These are phyloP conservation scores for Caloenas nicobarica DNA, from an alignment of 2,113 vertebrate species.

Conservation along the genomic window DNA sequence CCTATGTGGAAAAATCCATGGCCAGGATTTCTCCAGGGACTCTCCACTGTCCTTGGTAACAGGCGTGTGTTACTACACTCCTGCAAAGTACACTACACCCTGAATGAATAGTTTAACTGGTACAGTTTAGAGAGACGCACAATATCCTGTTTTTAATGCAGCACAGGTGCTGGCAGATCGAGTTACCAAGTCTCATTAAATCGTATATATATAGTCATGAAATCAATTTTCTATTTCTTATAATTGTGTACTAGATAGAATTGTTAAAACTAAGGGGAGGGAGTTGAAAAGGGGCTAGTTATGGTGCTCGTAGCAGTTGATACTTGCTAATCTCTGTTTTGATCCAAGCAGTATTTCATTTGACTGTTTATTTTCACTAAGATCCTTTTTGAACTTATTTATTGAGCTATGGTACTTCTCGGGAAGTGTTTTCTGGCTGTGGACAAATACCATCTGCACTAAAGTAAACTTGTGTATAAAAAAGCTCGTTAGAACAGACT, in stretches of 20 bases:
- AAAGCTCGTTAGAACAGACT: constrained; percentile 67
- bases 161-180: constrained; percentile 14
- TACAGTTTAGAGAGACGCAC: constrained; percentile 1
- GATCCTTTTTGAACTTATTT: constrained; percentile 69
- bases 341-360: constrained; percentile 44
- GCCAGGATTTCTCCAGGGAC: neutral
- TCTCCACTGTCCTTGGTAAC: neutral
- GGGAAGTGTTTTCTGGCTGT: constrained; percentile 69
- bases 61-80: neutral
- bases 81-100: neutral
- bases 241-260: neutral
- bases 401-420: constrained; percentile 62
- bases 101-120: constrained; percentile 16
- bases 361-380: constrained; percentile 71
- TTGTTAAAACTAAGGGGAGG: constrained; percentile 3
- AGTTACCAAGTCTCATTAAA: constrained; percentile 32
- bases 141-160: constrained; percentile 64
- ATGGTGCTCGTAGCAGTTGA: neutral
- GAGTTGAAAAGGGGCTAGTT: neutral
- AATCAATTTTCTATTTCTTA: constrained; percentile 39
- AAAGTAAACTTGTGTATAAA: constrained; percentile 69
- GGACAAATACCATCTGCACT: constrained; percentile 74
- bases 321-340: constrained; percentile 61
- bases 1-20: neutral
- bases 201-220: neutral